Base-by-base conservation (phyloP, 2,797 vertebrate species). In the Darevskia nairensis region DNA sequence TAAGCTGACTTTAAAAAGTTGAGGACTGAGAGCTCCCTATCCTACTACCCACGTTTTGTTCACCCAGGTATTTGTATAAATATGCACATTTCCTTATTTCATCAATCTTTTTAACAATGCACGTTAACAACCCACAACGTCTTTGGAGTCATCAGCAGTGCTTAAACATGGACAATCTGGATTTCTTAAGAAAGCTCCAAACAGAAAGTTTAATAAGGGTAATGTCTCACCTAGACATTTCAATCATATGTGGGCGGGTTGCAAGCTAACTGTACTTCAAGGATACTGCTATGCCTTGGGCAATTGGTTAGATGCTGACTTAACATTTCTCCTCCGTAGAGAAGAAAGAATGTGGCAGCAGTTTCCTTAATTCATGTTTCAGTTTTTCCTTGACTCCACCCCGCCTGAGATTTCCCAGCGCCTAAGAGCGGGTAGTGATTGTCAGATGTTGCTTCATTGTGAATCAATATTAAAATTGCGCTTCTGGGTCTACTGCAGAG, bases 371-470 rank as follows among this genome's bases (percentile, higher is more conserved):
- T 72, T 68, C 64, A 27, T 8, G 89, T 90, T 90, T 89, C 85
- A 76, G 1, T n/a, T 82, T 91, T 92, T 74, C 92, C 44, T 90
- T 90, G 82, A 75, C 92, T 93, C 92, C 94, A 94, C 92, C 92
- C 82, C 87, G 15, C 86, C 90, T 86, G 87, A 91, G 82, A 17
- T 89, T 86, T 90, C 82, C 86, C 86, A 87, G 78, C 93, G 89
- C 91, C 93, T 95, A 94, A 86, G 89, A 87, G 89, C 80, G 80
- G 89, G 71, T 55, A 90, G 25, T 0, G 0, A 80, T 83, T 71
- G 44, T 72, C 21, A 39, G 41, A 32, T 39, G 59, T 77, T 85
- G 39, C 50, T 77, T 87, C 77, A 81, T 41, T 76, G 61, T 35
- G 44, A 80, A 77, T 80, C 78, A 21, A 44, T 81, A 85, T 39